Percentiles rank a stretch among this genome's conserved stretches.
Evolutionary conservation across 2,113 vertebrate species (phyloP).

Genomic region (Ranitomeya variabilis): DNA sequence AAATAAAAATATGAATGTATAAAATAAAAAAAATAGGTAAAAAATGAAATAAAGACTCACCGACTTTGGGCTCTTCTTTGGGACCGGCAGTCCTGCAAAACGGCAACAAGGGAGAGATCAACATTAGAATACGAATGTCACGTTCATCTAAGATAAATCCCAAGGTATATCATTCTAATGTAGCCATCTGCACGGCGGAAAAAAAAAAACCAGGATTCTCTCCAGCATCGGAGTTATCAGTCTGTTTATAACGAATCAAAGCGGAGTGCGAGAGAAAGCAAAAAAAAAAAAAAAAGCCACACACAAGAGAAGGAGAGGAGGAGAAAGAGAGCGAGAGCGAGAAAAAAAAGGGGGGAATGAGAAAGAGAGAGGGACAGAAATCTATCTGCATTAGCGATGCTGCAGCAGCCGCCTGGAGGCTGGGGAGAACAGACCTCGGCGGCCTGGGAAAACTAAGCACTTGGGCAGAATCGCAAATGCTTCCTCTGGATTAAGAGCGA

Average conservation of each 20-base stretch:
- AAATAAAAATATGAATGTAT: background rate
- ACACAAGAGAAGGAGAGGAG: conserved; percentile 59
- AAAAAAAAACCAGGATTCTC: conserved; percentile 70
- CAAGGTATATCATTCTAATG: conserved; percentile 74
- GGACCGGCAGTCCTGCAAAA: conserved; percentile 90
- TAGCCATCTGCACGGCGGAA: conserved; percentile 78
- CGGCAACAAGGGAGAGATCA: conserved; percentile 79
- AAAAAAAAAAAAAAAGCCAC: conserved; percentile 56
- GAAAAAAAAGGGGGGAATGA: conserved; percentile 59
- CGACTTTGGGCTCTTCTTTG: conserved; percentile 99
- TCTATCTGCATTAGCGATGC: conserved; percentile 87
- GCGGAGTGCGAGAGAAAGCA: conserved; percentile 65
- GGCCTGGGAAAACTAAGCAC: conserved; percentile 70
- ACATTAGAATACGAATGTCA: conserved; percentile 75
- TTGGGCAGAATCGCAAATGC: conserved; percentile 79
- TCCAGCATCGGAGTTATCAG: conserved; percentile 73
- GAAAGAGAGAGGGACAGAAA: conserved; percentile 67
- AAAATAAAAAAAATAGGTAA: conserved; percentile 52
- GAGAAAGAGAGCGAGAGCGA: conserved; percentile 55
- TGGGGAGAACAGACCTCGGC: conserved; percentile 76
- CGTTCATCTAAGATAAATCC: conserved; percentile 74
- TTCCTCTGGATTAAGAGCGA: conserved; percentile 88
- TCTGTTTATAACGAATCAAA: conserved; percentile 80
- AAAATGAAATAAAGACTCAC: conserved; percentile 79
- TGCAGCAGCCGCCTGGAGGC: conserved; percentile 81